Base-by-base conservation (phyloP, 2,113 vertebrate species). In the Xyrauchen texanus region DNA sequence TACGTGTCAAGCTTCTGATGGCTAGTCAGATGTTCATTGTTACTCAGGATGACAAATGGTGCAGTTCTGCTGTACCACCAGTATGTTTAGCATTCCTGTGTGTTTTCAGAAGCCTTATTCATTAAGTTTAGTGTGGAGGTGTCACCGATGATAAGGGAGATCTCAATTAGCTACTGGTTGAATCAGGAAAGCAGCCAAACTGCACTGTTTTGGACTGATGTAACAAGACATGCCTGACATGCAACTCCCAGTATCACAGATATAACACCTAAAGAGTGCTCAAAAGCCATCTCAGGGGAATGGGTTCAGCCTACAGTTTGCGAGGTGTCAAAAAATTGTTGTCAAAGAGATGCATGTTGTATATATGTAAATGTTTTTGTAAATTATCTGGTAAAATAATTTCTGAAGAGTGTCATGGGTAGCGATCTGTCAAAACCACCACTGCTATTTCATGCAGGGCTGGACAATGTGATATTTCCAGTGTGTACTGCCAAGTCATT, bases 51-150 rank as follows among this genome's bases (percentile, higher is more conserved):
- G 87, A 91, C 85, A 87, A 89, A 91, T 85, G 79, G 80, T 8
- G 16, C 16, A 76, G 81, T 83, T 84, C 55, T 1, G 21, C 82
- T 66, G 74, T 82, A 79, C n/a, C 5, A 71, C 34, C 68, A 75
- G 67, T 84, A 89, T 91, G 90, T 91, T 92, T 89, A 75, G 88
- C 88, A 90, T 92, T 93, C 91, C 90, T 85, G 46, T 83, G 81
- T 89, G 87, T 89, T 92, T 86, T 88, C 83, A 90, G 82, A 88
- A 58, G 21, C 21, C 21, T 85, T 87, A 85, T 92, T 90, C 87
- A 89, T 86, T 66, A 80, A 68, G 64, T 63, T 71, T 67, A 55
- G 71, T 11, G 21, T 57, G 66, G 80, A 76, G 80, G 77, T 58
- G 64, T 68, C 21, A 16, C 75, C 61, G 72, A 81, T 79, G 82